A percentile compares a stretch with the other conserved stretches of the same genome.
These are phyloP conservation scores for Tuberolachnus salignus DNA, from an alignment of 2,888 invertebrate species.

Conservation along the genomic window DNA sequence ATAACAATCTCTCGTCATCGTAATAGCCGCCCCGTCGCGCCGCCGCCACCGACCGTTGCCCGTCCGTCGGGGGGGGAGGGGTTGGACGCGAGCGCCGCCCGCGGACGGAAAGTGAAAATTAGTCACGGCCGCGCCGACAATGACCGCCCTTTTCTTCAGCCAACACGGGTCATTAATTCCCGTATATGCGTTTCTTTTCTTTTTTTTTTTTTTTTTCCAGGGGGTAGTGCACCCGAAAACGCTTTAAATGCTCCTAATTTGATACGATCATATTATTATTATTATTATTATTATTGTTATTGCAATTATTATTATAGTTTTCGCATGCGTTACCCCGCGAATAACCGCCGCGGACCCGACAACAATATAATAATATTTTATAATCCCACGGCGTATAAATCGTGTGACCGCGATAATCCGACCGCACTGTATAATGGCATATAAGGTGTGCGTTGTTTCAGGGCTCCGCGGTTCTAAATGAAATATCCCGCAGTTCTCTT, in stretches of 20 bases:
- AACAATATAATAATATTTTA: slow-evolving; percentile 24
- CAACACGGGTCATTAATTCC: slow-evolving; percentile 55
- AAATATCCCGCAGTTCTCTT: no score
- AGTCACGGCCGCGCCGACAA: slow-evolving; percentile 47
- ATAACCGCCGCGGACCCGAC: no score
- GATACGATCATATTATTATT: slow-evolving; percentile 47
- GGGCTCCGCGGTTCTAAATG: no score
- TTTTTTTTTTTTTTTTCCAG: not conserved
- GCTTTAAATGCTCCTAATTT: slow-evolving; percentile 55
- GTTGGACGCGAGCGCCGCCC: not conserved
- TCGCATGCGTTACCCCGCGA: slow-evolving; percentile 38
- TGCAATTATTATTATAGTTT: no score
- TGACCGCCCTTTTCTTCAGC: slow-evolving; percentile 53
- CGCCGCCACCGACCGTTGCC: not conserved
- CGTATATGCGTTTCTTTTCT: not conserved
- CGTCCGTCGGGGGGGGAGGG: not conserved
- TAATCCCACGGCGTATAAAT: slow-evolving; percentile 15
- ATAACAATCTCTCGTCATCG: slow-evolving; percentile 28
- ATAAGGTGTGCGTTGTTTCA: no score
- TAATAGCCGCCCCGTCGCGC: not conserved
- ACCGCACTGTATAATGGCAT: no score
- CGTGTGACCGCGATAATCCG: no score
- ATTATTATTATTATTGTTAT: no score
- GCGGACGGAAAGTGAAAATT: slow-evolving; percentile 52
- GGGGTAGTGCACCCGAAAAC: slow-evolving; percentile 32